phyloP scores from a whole-genome alignment of 2,888 invertebrate species.

The Bombyx huttoni region DNA sequence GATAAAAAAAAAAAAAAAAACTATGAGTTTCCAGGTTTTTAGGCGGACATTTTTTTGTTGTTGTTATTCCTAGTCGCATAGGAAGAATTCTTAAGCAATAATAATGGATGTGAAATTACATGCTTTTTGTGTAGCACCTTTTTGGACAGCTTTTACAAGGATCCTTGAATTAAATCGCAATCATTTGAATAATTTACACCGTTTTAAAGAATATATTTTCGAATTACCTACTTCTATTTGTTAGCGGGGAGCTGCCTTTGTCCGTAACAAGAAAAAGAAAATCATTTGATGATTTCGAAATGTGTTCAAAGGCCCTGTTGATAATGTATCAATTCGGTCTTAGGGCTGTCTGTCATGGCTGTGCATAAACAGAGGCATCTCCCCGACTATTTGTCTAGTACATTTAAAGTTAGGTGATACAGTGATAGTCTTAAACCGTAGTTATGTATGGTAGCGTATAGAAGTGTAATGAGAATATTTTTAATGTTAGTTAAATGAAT shows the following conservation, averaged over 20 bases:
- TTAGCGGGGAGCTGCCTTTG: not conserved
- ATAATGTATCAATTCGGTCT: not conserved
- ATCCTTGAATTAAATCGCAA: slow-evolving; percentile 22
- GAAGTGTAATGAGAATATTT: slow-evolving; percentile 26
- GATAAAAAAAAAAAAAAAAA: no score
- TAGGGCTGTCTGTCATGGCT: not conserved
- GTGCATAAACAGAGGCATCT: slow-evolving; percentile 1
- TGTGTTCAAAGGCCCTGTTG: slow-evolving; percentile 10
- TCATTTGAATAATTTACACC: slow-evolving; percentile 4
- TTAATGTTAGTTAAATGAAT: slow-evolving; percentile 17
- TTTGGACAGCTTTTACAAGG: slow-evolving; percentile 38
- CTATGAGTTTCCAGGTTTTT: slow-evolving; percentile 4
- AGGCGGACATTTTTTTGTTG: slow-evolving; percentile 2
- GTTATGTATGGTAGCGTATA: slow-evolving; percentile 43
- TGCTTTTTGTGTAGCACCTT: slow-evolving; percentile 27
- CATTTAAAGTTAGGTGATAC: slow-evolving; percentile 20
- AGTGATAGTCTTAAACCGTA: slow-evolving; percentile 43
- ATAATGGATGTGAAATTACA: slow-evolving; percentile 57
- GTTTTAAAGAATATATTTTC: not conserved
- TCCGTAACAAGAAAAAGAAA: not conserved
- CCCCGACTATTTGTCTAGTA: not conserved
- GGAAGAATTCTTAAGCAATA: slow-evolving; percentile 52
- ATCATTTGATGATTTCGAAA: not conserved
- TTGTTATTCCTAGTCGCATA: slow-evolving; percentile 41
- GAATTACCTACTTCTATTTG: not conserved